Evolutionary conservation across 92 coral and sea anemone species (phyloP), one percentile per base, ranked within the genome.

Genomic region (Bergia sp.): DNA sequence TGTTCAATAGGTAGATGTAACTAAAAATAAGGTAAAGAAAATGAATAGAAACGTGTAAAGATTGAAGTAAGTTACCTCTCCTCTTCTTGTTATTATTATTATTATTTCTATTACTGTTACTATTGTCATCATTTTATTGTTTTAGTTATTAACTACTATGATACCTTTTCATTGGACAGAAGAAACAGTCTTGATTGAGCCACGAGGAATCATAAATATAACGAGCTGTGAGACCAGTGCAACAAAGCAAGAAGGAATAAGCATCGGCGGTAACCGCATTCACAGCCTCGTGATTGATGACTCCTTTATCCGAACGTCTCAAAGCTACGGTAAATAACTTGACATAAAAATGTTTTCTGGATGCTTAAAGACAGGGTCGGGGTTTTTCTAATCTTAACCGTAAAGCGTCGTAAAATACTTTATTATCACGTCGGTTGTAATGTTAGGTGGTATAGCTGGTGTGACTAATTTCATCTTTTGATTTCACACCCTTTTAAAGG

Each of bases 191-290:
- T 20, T 41, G 4, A 57, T 15, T 43, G 37, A 77, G 12, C 55
- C 29, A n/a, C 81, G 55, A 77, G 81, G 84, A 80, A 37, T 20
- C 21, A 80, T 80, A 53, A 53, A 36, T 0, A 80, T 80, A 50
- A 53, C 84, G 44, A 36, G 37, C 0, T 77, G 53, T 13, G 81
- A 77, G 37, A 77, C 81, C n/a, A 21, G 81, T 16, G 55, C 39
- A 23, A 80, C 84, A 9, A 36, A 53, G 36, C 57, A 81, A 7
- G 92, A 82, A n/a, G 85, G 89, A 4, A 16, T 91, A 37, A 41
- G 12, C 10, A 91, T 91, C 47, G 86, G 61, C 12, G 89, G 92
- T 10, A 77, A 77, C 81, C 41, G 18, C 47, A n/a, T 91, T 43
- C 77, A 84, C 5, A 76, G 69, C 23, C 81, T 91, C 13, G 49